Percentiles rank a stretch among this genome's conserved stretches.
Conservation (phyloP, 2,113 vertebrate genomes). For the Hyperopisus bebe region DNA sequence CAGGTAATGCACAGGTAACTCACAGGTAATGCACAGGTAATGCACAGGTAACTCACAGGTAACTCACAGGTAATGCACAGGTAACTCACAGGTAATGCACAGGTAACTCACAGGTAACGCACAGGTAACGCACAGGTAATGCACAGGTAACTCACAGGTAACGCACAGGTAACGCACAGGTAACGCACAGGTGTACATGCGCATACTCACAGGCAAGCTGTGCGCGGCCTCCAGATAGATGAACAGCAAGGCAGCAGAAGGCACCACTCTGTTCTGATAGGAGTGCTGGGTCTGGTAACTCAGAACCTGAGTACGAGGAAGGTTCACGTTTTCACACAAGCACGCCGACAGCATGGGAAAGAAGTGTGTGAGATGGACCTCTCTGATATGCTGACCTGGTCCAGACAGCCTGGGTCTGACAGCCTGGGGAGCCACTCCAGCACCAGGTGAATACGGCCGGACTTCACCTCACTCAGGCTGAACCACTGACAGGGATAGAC, state of each 20-base stretch:
- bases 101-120: too few species aligned
- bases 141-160: too few species aligned
- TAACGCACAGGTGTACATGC: not conserved
- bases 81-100: too few species aligned
- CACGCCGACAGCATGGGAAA: not conserved
- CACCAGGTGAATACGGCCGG: constrained; percentile 72
- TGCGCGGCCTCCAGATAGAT: constrained; percentile 77
- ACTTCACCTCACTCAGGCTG: constrained; percentile 73
- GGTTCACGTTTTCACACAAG: not conserved
- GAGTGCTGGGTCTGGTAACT: constrained; percentile 67
- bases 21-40: too few species aligned
- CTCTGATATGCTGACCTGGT: constrained; percentile 61
- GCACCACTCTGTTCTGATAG: constrained; percentile 68
- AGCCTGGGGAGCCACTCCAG: constrained; percentile 70
- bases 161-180: too few species aligned
- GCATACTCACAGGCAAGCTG: constrained; percentile 67
- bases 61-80: constrained; percentile 67
- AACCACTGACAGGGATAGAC: constrained; percentile 68
- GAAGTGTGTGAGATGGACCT: not conserved
- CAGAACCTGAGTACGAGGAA: constrained; percentile 57
- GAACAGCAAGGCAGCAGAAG: constrained; percentile 68
- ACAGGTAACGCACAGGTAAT: too few species aligned
- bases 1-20: constrained; percentile 62
- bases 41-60: not conserved
- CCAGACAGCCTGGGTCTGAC: constrained; percentile 55